Evolutionary conservation across 2,113 vertebrate species (phyloP).

Genomic region (Colius striatus): DNA sequence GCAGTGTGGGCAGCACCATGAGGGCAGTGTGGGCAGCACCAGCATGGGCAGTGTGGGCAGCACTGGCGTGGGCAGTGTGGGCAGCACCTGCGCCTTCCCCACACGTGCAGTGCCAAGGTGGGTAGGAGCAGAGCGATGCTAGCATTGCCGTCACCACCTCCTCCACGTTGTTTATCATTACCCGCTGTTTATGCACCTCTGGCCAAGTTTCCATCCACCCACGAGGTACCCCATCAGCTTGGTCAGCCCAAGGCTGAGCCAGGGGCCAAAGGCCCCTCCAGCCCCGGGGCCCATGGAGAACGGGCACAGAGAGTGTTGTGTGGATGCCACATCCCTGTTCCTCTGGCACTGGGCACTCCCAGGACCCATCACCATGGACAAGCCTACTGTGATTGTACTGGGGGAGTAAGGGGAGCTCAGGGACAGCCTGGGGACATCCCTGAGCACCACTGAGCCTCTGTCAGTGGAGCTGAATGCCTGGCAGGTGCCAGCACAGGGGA

Average conservation of each 20-base stretch:
- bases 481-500: neutral
- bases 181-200: neutral
- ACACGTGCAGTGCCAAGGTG: rapidly evolving
- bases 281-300: neutral
- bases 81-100: neutral
- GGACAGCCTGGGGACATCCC: neutral
- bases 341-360: neutral
- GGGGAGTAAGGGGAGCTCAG: neutral
- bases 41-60: too few species aligned
- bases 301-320: rapidly evolving
- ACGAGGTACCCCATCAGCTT: neutral
- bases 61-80: too few species aligned
- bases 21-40: too few species aligned
- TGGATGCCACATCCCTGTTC: rapidly evolving
- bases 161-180: slow-evolving; percentile 7
- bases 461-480: neutral
- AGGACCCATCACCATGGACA: neutral
- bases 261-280: neutral
- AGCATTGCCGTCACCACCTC: neutral
- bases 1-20: too few species aligned
- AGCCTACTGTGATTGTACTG: neutral
- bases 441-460: neutral
- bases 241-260: neutral
- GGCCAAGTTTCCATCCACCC: slow-evolving; percentile 57
- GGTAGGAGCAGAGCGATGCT: neutral